Percentiles rank a stretch among this genome's conserved stretches.
phyloP scores from a whole-genome alignment of 2,113 vertebrate species.

The Gymnogyps californianus region DNA sequence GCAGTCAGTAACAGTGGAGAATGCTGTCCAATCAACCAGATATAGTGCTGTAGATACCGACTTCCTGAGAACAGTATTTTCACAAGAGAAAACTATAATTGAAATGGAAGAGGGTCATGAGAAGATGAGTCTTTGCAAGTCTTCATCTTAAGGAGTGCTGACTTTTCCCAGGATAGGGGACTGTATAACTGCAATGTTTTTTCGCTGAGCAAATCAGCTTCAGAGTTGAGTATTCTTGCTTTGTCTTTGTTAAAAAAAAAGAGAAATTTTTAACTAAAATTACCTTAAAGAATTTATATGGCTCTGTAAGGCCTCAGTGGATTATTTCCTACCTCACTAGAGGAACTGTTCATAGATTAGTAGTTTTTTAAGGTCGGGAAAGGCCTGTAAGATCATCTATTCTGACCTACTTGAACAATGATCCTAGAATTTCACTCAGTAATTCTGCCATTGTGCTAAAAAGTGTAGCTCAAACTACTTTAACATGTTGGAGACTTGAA shows the following conservation, averaged over 20 bases:
- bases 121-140: not conserved
- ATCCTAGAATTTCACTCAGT: not conserved
- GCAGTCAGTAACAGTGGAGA: not conserved
- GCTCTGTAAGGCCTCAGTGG: not conserved
- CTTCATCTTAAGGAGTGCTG: not conserved
- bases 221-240: not conserved
- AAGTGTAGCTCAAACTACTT: not conserved
- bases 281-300: not conserved
- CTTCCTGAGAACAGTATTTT: not conserved
- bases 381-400: not conserved
- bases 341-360: not conserved
- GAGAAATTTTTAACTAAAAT: not conserved
- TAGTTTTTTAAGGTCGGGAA: not conserved
- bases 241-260: not conserved
- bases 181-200: not conserved
- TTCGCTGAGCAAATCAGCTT: not conserved
- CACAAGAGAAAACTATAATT: not conserved
- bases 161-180: not conserved
- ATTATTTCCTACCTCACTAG: not conserved
- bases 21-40: not conserved
- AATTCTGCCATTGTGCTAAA: not conserved
- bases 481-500: not conserved
- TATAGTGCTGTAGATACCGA: not conserved
- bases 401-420: not conserved
- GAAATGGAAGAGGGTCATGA: not conserved